phyloP scores from a whole-genome alignment of 2,797 vertebrate species.

The Crenuchus spilurus region DNA sequence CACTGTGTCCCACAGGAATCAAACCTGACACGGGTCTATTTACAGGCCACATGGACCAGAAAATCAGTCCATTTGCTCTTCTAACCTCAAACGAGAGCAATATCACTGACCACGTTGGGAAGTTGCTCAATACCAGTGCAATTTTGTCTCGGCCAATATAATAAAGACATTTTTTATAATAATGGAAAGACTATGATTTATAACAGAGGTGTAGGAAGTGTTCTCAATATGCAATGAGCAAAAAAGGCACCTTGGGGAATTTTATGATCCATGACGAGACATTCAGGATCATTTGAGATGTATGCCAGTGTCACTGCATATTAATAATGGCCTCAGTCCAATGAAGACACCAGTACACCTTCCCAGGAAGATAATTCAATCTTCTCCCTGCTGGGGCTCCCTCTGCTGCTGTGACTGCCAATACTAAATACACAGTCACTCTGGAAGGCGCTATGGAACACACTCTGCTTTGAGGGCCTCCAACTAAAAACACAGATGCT shows the following conservation, averaged over 20 bases:
- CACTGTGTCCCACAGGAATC: slow-evolving; percentile 27
- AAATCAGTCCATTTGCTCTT: slow-evolving; percentile 45
- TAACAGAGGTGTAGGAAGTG: slow-evolving; percentile 54
- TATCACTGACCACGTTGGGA: slow-evolving; percentile 45
- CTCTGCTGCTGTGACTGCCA: slow-evolving; percentile 58
- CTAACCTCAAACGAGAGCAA: slow-evolving; percentile 61
- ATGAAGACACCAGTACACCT: slow-evolving; percentile 67
- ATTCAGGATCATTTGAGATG: slow-evolving; percentile 75
- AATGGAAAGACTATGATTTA: slow-evolving; percentile 68
- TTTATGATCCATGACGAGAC: slow-evolving; percentile 80
- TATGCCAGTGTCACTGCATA: slow-evolving; percentile 79
- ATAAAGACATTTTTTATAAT: slow-evolving; percentile 69
- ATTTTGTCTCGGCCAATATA: slow-evolving; percentile 68
- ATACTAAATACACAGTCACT: slow-evolving; percentile 62
- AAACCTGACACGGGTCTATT: slow-evolving; percentile 36
- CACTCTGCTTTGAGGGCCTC: slow-evolving; percentile 62
- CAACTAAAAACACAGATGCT: slow-evolving; percentile 53
- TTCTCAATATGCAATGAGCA: slow-evolving; percentile 69
- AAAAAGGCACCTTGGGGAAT: slow-evolving; percentile 82
- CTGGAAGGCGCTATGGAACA: slow-evolving; percentile 60
- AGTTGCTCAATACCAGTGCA: slow-evolving; percentile 67
- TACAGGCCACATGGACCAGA: slow-evolving; percentile 33
- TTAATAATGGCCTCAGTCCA: slow-evolving; percentile 78
- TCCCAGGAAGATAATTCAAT: slow-evolving; percentile 75
- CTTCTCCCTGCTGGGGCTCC: slow-evolving; percentile 66